Evolutionary conservation across 2,113 vertebrate genomes (phyloP), one percentile per base, ranked within the genome.

Genomic region (Stictonetta naevosa): DNA sequence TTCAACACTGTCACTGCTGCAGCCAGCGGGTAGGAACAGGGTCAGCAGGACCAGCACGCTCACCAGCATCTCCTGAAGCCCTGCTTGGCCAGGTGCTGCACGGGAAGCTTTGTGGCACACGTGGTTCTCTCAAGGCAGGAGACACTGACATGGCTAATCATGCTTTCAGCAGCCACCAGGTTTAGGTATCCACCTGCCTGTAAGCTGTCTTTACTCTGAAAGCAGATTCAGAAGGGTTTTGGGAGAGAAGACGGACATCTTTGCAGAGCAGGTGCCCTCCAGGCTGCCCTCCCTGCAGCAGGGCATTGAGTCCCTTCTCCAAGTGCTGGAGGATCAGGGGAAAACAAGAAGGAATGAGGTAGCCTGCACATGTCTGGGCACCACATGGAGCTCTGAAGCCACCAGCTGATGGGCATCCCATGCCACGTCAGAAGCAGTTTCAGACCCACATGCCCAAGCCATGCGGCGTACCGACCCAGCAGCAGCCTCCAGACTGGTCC

Each of bases 51-150:
- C n/a, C 26, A 0, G 31, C 22, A 33, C 2, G 0, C 23, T 33
- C 46, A 73, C 26, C 59, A 38, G 58, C 40, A 23, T 22, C 75
- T 72, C 25, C 44, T 59, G 21, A 52, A 77, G 36, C 46, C 63
- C 26, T 0, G 1, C 48, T 34, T 0, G 0, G 19, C 28, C 50
- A 59, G 28, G 10, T 0, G 0, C 40, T 2, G 6, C 3, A 5
- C 0, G 9, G 13, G 19, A 19, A 7, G 68, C 11, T 69, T 6
- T 62, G 33, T 19, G 62, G 55, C 40, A 34, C 55, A 3, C 22
- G 13, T 14, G 3, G 19, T 15, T 77, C 50, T 16, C 68, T 2
- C 19, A 38, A 67, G 55, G 25, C 46, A 53, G 26, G 55, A 25
- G 1, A 50, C 56, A 42, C 34, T 66, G 44, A 31, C 12, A 69